Conservation (phyloP, 1,140 invertebrate species). For the Galendromus occidentalis region DNA sequence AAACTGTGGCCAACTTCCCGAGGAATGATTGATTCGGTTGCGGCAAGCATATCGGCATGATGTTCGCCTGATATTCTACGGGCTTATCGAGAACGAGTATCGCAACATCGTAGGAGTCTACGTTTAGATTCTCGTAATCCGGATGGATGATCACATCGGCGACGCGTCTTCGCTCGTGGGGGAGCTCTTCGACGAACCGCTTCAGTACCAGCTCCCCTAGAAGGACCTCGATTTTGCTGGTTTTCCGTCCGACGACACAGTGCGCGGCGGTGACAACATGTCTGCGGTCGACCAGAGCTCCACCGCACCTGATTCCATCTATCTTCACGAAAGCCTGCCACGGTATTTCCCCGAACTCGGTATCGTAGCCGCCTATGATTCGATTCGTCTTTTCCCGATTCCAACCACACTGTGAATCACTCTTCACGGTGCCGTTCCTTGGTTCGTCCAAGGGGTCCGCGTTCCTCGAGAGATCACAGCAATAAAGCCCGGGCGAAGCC, state of each 20-base stretch:
- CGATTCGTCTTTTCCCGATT: slow-evolving; percentile 25
- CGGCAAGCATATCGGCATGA: slow-evolving; percentile 58
- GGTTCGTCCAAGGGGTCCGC: not conserved
- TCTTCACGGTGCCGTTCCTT: not conserved
- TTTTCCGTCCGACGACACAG: slow-evolving; percentile 23
- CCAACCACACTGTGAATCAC: not conserved
- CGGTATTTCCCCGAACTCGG: slow-evolving; percentile 66
- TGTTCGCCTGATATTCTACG: slow-evolving; percentile 42
- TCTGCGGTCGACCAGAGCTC: slow-evolving; percentile 33
- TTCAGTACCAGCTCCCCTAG: not conserved
- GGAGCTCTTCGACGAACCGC: not conserved
- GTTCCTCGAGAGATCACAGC: not conserved
- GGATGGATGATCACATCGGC: slow-evolving; percentile 52
- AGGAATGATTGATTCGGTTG: slow-evolving; percentile 23
- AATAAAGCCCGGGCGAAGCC: not conserved
- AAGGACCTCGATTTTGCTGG: not conserved
- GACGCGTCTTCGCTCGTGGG: slow-evolving; percentile 26
- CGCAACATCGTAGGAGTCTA: slow-evolving; percentile 54
- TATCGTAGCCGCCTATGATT: slow-evolving; percentile 70
- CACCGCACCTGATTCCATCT: slow-evolving; percentile 34
- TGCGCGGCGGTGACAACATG: slow-evolving; percentile 36
- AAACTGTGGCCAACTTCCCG: slow-evolving; percentile 24
- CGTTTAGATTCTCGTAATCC: slow-evolving; percentile 40
- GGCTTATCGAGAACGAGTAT: slow-evolving; percentile 47
- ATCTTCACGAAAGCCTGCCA: slow-evolving; percentile 44